phyloP scores from a whole-genome alignment of 1,140 invertebrate species.

The Batillaria attramentaria region DNA sequence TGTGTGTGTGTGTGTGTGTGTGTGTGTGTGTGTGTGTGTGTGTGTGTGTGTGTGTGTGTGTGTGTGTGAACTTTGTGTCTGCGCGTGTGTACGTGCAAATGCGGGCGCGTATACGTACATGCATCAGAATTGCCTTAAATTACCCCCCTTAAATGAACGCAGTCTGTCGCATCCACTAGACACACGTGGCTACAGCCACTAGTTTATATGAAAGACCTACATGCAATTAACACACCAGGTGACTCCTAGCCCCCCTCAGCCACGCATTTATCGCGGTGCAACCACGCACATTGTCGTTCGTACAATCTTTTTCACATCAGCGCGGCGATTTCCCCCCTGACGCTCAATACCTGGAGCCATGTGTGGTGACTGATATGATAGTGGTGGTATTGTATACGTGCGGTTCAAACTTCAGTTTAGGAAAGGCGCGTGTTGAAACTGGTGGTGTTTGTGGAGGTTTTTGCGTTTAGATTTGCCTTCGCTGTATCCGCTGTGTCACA shows the following conservation, averaged over 20 bases:
- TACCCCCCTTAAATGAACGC: too few species aligned
- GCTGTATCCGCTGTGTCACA: too few species aligned
- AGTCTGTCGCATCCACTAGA: too few species aligned
- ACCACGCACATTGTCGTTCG: neutral
- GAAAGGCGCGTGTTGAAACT: too few species aligned
- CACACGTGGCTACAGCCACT: neutral
- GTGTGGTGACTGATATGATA: too few species aligned
- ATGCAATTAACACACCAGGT: neutral
- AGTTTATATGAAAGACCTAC: neutral
- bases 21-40: neutral
- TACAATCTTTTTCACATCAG: too few species aligned
- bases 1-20: constrained; percentile 10
- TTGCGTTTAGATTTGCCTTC: too few species aligned
- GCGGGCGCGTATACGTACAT: neutral
- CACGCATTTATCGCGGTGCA: neutral
- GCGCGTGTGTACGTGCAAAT: neutral
- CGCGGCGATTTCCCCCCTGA: too few species aligned
- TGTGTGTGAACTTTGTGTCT: neutral
- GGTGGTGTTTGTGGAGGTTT: too few species aligned
- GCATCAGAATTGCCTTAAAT: neutral
- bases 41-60: neutral
- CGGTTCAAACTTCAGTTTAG: too few species aligned
- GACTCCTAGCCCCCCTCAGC: neutral
- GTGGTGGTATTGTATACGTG: too few species aligned
- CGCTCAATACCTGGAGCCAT: too few species aligned